phyloP scores from a whole-genome alignment of 2,888 invertebrate species.

The Oligia strigilis region DNA sequence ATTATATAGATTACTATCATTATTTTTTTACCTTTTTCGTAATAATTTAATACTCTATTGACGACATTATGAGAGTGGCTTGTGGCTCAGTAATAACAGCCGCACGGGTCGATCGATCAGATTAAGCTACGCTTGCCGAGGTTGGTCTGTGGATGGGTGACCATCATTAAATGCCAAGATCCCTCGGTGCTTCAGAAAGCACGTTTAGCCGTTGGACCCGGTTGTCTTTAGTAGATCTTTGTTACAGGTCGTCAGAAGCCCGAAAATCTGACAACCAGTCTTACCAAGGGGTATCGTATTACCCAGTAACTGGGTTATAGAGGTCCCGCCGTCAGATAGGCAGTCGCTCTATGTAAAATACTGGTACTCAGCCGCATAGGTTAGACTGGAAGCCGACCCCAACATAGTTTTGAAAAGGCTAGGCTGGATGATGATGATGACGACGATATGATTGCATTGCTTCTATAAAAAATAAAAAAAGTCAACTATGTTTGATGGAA shows the following conservation, averaged over 20 bases:
- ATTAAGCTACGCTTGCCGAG: neutral
- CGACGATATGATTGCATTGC: neutral
- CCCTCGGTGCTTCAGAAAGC: neutral
- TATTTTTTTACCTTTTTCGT: neutral
- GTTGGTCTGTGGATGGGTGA: no score
- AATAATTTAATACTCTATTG: neutral
- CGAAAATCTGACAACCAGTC: no score
- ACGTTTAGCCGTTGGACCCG: neutral
- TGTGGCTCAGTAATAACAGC: neutral
- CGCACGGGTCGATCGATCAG: neutral
- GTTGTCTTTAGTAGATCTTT: no score
- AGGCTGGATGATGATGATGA: neutral
- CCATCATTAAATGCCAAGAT: no score
- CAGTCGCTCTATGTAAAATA: no score
- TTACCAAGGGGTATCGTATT: no score
- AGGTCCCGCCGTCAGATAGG: no score
- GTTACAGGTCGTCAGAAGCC: no score
- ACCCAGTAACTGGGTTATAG: no score
- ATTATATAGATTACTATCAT: neutral
- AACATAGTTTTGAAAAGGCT: no score
- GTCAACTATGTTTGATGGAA: neutral
- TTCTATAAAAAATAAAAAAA: neutral
- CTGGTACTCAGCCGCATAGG: no score
- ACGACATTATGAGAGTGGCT: neutral
- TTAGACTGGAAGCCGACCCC: no score